Evolutionary conservation across 2,888 invertebrate species (phyloP).

Genomic region (Netelia melanura): DNA sequence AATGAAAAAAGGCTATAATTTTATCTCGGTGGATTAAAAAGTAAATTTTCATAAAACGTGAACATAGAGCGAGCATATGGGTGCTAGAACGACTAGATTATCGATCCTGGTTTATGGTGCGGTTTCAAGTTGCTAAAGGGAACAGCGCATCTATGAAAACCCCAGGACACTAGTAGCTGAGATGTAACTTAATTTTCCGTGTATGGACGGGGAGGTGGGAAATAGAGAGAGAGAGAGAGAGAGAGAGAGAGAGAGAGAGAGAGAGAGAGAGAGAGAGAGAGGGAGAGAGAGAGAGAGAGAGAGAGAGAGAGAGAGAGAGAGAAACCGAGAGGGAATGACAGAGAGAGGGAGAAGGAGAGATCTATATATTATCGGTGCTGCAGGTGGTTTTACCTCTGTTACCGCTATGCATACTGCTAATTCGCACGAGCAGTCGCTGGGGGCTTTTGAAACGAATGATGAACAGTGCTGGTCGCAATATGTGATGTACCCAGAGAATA

Average conservation of each 20-base stretch:
- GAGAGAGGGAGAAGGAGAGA: neutral
- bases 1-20: constrained; percentile 3
- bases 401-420: constrained; percentile 49
- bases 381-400: constrained; percentile 20
- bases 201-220: constrained; percentile 19
- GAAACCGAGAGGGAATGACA: constrained; percentile 4
- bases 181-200: constrained; percentile 61
- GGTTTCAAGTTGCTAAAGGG: neutral
- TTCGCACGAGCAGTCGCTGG: constrained; percentile 52
- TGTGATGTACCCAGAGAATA: constrained; percentile 56
- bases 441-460: constrained; percentile 60
- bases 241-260: constrained; percentile 31
- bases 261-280: constrained; percentile 22
- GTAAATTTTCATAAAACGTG: neutral
- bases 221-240: constrained; percentile 28
- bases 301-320: neutral
- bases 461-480: constrained; percentile 38
- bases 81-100: constrained; percentile 21
- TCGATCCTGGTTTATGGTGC: constrained; percentile 20
- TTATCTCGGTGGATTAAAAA: neutral
- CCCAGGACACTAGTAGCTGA: constrained; percentile 34
- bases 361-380: constrained; percentile 11
- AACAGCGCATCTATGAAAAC: constrained; percentile 12
- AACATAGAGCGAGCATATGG: neutral
- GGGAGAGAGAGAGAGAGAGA: constrained; percentile 28